Evolutionary conservation across 2,113 vertebrate species (phyloP).

Genomic region (Porphyrio hochstetteri): DNA sequence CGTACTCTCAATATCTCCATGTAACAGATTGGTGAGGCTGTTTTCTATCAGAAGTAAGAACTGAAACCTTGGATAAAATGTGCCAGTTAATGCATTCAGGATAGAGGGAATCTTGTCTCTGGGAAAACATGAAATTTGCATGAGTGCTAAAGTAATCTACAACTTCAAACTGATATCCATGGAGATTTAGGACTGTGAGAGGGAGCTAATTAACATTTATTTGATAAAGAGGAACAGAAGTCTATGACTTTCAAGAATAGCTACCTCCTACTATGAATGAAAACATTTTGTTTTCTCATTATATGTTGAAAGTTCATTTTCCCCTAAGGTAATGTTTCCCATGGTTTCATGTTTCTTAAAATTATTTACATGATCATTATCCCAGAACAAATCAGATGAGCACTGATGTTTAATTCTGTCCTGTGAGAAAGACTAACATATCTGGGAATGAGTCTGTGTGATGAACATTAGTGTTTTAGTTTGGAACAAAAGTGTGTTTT

Average conservation of each 20-base stretch:
- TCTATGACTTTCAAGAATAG: background rate
- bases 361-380: background rate
- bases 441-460: background rate
- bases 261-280: background rate
- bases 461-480: background rate
- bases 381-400: background rate
- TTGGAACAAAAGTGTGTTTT: background rate
- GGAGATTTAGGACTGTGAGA: background rate
- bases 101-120: background rate
- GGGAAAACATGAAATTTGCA: background rate
- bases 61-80: background rate
- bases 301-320: background rate
- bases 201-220: background rate
- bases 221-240: background rate
- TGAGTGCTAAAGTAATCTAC: background rate
- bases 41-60: background rate
- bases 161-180: background rate
- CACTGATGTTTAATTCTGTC: background rate
- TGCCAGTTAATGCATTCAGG: background rate
- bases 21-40: background rate
- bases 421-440: background rate
- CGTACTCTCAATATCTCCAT: background rate
- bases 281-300: background rate
- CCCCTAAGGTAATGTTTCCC: rapidly evolving
- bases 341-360: background rate